Evolutionary conservation across 2,888 invertebrate species (phyloP).

Genomic region (Galerucella nymphaeae): DNA sequence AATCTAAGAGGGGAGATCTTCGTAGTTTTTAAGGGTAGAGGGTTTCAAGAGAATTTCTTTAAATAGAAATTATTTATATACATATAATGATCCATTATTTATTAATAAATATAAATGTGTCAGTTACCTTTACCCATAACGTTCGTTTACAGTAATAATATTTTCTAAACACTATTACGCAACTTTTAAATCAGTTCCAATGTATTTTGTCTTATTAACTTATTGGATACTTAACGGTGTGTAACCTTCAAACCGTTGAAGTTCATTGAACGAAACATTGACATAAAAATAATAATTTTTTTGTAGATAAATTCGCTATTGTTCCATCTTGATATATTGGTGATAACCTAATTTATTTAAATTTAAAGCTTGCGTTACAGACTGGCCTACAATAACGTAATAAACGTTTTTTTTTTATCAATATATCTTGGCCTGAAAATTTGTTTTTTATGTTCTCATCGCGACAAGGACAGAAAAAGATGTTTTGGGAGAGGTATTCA

Average conservation of each 20-base stretch:
- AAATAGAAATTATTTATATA: not conserved
- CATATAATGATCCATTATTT: not conserved
- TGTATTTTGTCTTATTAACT: not conserved
- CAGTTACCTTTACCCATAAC: slow-evolving; percentile 3
- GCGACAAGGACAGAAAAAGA: slow-evolving; percentile 16
- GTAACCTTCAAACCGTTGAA: slow-evolving; percentile 1
- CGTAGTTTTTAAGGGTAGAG: not conserved
- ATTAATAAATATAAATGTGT: not conserved
- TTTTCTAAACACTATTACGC: slow-evolving; percentile 2
- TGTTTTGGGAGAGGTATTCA: slow-evolving; percentile 10
- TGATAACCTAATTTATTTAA: not conserved
- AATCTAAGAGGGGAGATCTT: slow-evolving; percentile 12
- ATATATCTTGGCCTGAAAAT: slow-evolving; percentile 16
- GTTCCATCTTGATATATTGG: not conserved
- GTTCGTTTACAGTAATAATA: not conserved
- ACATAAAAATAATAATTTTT: slow-evolving; percentile 7
- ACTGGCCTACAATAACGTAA: slow-evolving; percentile 17
- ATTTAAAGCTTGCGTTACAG: not conserved
- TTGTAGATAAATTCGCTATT: slow-evolving; percentile 1
- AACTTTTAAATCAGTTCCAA: not conserved
- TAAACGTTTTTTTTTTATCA: slow-evolving; percentile 16
- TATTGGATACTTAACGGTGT: not conserved
- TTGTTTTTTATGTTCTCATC: slow-evolving; percentile 13
- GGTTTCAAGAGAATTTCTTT: not conserved
- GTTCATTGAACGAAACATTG: slow-evolving; percentile 15